A percentile compares a stretch with the other conserved stretches of the same genome.
These are phyloP conservation scores for Parazoanthus atlanticus DNA, from an alignment of 92 coral and sea anemone species.

Conservation along the genomic window DNA sequence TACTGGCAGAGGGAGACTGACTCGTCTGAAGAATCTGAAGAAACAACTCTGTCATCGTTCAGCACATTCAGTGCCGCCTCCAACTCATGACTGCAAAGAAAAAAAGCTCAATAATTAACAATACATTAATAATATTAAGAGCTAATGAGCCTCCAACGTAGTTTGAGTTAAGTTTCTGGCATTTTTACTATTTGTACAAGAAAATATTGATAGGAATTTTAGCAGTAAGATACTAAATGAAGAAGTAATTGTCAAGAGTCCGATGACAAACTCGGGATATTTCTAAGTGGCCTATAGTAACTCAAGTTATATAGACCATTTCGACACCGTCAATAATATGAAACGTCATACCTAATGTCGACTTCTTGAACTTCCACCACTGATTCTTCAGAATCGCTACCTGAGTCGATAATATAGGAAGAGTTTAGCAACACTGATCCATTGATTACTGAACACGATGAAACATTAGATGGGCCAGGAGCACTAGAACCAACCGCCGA, in stretches of 20 bases:
- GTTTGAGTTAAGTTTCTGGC: too few species aligned
- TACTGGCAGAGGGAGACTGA: background rate
- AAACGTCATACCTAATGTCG: constrained; percentile 11
- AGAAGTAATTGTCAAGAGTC: too few species aligned
- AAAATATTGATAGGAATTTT: too few species aligned
- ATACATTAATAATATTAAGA: too few species aligned
- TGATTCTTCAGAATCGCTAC: background rate
- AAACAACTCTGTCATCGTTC: background rate
- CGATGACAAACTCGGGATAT: too few species aligned
- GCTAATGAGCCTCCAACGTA: too few species aligned
- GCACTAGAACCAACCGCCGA: constrained; percentile 4
- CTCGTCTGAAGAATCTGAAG: background rate
- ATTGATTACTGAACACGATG: constrained; percentile 8
- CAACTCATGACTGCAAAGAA: too few species aligned
- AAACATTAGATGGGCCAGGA: background rate
- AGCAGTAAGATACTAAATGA: too few species aligned
- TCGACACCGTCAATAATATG: background rate
- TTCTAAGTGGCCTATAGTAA: too few species aligned
- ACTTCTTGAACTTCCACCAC: background rate
- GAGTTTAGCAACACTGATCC: constrained; percentile 13
- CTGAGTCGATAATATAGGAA: background rate
- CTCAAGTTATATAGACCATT: constrained; percentile 3
- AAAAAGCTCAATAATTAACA: too few species aligned
- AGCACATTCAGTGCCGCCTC: too few species aligned
- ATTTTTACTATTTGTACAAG: too few species aligned